Evolutionary conservation across 1,140 invertebrate genomes (phyloP).

Genomic region (Drosophila prosaltans): DNA sequence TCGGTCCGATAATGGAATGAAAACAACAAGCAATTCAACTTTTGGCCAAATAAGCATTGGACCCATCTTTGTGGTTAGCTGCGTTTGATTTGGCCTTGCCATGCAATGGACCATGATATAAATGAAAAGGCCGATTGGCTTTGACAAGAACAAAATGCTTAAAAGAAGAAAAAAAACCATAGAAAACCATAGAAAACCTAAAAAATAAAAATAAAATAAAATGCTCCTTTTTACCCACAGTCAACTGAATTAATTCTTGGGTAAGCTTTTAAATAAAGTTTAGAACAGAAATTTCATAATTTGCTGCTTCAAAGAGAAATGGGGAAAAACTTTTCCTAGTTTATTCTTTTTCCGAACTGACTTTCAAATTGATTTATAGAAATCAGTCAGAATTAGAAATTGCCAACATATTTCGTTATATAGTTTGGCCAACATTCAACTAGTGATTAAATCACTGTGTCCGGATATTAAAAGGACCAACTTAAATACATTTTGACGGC

Average conservation of each 20-base stretch:
- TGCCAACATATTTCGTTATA: no score
- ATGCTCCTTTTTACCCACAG: slow-evolving; percentile 22
- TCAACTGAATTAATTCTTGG: slow-evolving; percentile 71
- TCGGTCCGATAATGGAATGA: slow-evolving; percentile 75
- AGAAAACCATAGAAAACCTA: slow-evolving; percentile 23
- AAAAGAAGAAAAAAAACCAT: not conserved
- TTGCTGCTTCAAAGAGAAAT: no score
- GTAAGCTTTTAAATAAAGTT: slow-evolving; percentile 61
- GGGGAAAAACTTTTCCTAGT: no score
- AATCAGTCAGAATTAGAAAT: no score
- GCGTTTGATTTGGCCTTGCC: slow-evolving; percentile 60
- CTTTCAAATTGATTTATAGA: no score
- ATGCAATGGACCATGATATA: slow-evolving; percentile 77
- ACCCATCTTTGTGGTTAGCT: slow-evolving; percentile 39
- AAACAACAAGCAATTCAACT: slow-evolving; percentile 54
- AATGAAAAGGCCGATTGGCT: slow-evolving; percentile 53
- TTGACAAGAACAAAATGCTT: slow-evolving; percentile 12
- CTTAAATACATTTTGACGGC: not conserved
- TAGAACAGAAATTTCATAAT: not conserved
- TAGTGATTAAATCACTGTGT: not conserved
- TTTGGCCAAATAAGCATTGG: slow-evolving; percentile 53
- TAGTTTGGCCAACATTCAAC: not conserved
- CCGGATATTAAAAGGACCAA: not conserved
- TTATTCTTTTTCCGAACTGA: no score
- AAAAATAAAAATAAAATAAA: slow-evolving; percentile 6